These are phyloP conservation scores for Pandemis heparana DNA, from an alignment of 2,888 invertebrate genomes.

Conservation along the genomic window DNA sequence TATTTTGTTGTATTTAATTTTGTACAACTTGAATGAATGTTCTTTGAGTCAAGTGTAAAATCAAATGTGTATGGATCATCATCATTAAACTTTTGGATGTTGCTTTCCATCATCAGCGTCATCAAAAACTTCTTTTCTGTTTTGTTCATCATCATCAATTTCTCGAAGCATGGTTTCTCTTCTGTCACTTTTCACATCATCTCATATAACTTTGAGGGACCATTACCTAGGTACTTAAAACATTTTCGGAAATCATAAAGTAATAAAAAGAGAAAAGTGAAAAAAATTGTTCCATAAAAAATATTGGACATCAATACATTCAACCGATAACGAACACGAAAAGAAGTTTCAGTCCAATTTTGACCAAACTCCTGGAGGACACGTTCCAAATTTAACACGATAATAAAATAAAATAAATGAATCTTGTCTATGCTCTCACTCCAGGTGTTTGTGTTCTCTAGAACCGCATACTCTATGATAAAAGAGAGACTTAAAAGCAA, in stretches of 20 bases:
- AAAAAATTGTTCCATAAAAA: too few species aligned
- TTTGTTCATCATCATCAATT: constrained; percentile 35
- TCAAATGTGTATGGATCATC: constrained; percentile 50
- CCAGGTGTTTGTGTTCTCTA: constrained; percentile 95
- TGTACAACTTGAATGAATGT: neutral
- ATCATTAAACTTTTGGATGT: constrained; percentile 41
- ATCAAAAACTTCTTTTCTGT: constrained; percentile 52
- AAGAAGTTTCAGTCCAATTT: constrained; percentile 49
- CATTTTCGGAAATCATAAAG: neutral
- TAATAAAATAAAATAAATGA: constrained; percentile 48
- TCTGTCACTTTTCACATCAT: constrained; percentile 21
- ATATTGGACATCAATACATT: neutral
- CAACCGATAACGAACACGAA: constrained; percentile 25
- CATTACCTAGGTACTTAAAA: neutral
- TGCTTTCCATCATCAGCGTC: constrained; percentile 45
- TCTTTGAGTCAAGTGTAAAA: constrained; percentile 43
- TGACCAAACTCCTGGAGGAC: constrained; percentile 56
- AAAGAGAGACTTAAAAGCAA: constrained; percentile 93
- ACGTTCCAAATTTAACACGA: constrained; percentile 46
- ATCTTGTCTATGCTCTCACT: constrained; percentile 81
- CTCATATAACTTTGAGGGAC: neutral
- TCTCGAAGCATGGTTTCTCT: constrained; percentile 30
- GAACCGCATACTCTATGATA: constrained; percentile 92
- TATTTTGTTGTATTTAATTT: neutral
- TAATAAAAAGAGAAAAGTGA: too few species aligned